Evolutionary conservation across 1,140 invertebrate species (phyloP).

Genomic region (Drosophila saltans): DNA sequence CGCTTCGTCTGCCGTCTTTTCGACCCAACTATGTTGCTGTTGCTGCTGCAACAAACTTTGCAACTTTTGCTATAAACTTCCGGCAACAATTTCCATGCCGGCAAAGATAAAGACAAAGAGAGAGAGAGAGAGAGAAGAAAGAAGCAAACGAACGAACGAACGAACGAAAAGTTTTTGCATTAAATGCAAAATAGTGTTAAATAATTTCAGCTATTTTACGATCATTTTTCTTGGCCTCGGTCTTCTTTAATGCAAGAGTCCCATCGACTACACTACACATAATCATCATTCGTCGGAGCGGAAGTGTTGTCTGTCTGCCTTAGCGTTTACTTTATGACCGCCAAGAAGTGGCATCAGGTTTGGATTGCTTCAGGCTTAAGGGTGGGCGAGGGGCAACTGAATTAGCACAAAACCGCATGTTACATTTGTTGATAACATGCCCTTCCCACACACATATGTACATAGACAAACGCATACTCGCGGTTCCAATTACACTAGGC

Average conservation of each 20-base stretch:
- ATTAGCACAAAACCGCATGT: conserved; percentile 76
- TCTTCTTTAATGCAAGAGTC: conserved; percentile 13
- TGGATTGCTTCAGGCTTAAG: background rate
- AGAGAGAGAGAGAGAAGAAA: background rate
- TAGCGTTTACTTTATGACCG: conserved; percentile 61
- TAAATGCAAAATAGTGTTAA: conserved; percentile 79
- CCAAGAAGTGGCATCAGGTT: conserved; percentile 24
- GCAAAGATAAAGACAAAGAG: conserved; percentile 14
- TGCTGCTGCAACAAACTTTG: conserved; percentile 21
- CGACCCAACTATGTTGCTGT: conserved; percentile 17
- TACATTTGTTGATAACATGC: conserved; percentile 77
- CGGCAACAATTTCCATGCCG: conserved; percentile 63
- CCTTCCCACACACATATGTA: conserved; percentile 21
- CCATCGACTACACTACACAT: conserved; percentile 20
- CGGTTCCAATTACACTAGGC: conserved; percentile 17
- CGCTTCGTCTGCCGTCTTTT: conserved; percentile 57
- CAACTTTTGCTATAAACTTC: conserved; percentile 67
- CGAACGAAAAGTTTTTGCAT: conserved; percentile 66
- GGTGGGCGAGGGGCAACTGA: conserved; percentile 43
- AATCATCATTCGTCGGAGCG: conserved; percentile 45
- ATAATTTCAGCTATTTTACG: conserved; percentile 74
- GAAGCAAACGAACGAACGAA: conserved; percentile 24
- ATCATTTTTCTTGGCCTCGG: conserved; percentile 59
- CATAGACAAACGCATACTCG: background rate
- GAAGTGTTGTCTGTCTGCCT: conserved; percentile 48